Evolutionary conservation across 2,888 invertebrate genomes (phyloP).

Genomic region (Epirrhoe tristata): DNA sequence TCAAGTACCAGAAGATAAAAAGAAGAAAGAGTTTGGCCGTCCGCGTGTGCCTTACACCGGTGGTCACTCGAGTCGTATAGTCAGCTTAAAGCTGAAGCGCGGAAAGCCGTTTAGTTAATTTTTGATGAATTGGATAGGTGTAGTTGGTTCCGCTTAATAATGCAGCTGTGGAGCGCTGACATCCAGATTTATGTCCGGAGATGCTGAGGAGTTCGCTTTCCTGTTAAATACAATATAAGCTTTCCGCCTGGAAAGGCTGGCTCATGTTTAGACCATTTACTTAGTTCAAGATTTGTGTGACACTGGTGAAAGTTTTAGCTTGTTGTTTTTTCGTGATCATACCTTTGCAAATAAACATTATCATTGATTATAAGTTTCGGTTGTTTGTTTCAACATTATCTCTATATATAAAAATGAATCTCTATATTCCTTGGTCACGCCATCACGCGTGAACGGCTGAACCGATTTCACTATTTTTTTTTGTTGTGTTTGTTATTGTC

Average conservation of each 20-base stretch:
- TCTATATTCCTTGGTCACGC: too few species aligned
- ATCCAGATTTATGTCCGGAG: slow-evolving; percentile 46
- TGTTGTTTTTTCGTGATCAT: too few species aligned
- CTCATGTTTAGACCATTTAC: not conserved
- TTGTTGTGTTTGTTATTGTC: too few species aligned
- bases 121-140: slow-evolving; percentile 62
- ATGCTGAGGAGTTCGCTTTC: slow-evolving; percentile 6
- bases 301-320: too few species aligned
- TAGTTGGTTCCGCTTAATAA: slow-evolving; percentile 59
- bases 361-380: too few species aligned
- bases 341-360: too few species aligned
- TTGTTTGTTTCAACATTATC: too few species aligned
- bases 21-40: not conserved
- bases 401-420: too few species aligned
- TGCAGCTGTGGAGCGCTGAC: slow-evolving; percentile 48
- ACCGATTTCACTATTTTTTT: too few species aligned
- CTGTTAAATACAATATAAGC: slow-evolving; percentile 9
- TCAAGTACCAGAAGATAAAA: not conserved
- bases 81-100: slow-evolving; percentile 41
- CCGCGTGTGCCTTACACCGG: not conserved
- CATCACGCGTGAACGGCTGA: too few species aligned
- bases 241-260: slow-evolving; percentile 3
- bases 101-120: slow-evolving; percentile 60
- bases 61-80: slow-evolving; percentile 6
- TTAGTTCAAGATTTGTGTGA: too few species aligned